Evolutionary conservation across 2,888 invertebrate genomes (phyloP), one percentile per base, ranked within the genome.

Genomic region (Eupithecia abbreviata): DNA sequence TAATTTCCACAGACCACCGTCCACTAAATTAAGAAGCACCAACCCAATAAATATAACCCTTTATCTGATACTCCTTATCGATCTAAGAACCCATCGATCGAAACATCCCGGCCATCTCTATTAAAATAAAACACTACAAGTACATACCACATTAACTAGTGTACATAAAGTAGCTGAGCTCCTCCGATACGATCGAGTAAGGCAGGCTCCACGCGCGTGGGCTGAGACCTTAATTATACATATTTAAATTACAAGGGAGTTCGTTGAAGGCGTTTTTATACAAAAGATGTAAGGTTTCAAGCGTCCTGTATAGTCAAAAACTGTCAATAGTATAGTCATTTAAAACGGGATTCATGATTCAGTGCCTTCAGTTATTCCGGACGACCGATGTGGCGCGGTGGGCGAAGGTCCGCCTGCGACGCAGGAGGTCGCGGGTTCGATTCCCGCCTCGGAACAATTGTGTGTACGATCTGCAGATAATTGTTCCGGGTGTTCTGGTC

Each of bases 191-290:
- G 55, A 75, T 78, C 78, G 75, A 71, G 62, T 62, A 62, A 73
- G 73, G 71, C 77, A 69, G 77, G 41, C 43, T 30, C 51, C 4
- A 7, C 62, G 62, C 62, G 18, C 73, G 78, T 78, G 78, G 78
- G 78, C 45, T 67, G 42, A 71, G 18, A 51, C 18, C 65, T 77
- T 77, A 76, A 76, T 75, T 80, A 72, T 62, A 78, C 74, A 74
- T 78, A 77, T 78, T 80, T 78, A 75, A 78, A 80, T 78, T 73
- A 77, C 49, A 66, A 49, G 66, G 42, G 66, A 5, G 15, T 1
- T 0, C 0, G 42, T 3, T 66, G 42, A 1, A 42, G 15, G 0
- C 66, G 15, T 66, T 66, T 66, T 66, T 3, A 42, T 66, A 66
- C 66, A 66, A 66, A 66, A 42, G 42, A 42, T 10, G 6, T 66